Evolutionary conservation across 2,888 invertebrate species (phyloP), one percentile per base, ranked within the genome.

Genomic region (Resseliella maxima): DNA sequence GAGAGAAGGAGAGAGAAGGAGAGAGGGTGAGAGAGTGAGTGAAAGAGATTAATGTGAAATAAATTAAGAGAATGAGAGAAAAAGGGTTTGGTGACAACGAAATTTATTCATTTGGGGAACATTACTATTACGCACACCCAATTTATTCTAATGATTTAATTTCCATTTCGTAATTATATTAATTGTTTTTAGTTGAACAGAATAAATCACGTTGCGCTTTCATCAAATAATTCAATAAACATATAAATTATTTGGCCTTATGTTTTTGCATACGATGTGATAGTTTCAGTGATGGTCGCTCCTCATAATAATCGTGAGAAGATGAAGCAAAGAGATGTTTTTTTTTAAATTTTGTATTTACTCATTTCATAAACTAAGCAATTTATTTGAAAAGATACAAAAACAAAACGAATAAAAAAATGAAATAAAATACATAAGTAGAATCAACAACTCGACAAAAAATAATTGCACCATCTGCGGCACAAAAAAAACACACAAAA

Each of bases 201-300:
- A 31, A 27, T 72, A 72, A 72, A 72, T 72, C 31, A 72, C 31
- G 31, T 31, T 12, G 31, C n/a, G 15, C 12, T 31, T 21, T 3
- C 0, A 12, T 31, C 31, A 10, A 31, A 15, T 15, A 0, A 31
- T 59, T 24, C 31, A 72, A 15, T 72, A 24, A 5, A 35, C 72
- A 72, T n/a, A 31, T 35, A 72, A 72, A 72, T 31, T 72, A 15
- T 35, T 72, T 72, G 35, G 72, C 72, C 72, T 72, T 72, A 59
- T 18, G 8, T 41, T 8, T 50, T 50, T 15, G 15, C 15, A 2
- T 6, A 24, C 59, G 24, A 6, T 3, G 72, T 35, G 72, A 72
- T 72, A 31, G 15, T 72, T 72, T 72, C 31, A n/a, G 31, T 15
- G n/a, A 6, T 59, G 59, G 59, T 50, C 18, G 6, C 27, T 72